Evolutionary conservation across 2,113 vertebrate species (phyloP), one percentile per base, ranked within the genome.

Genomic region (Melospiza melodia): DNA sequence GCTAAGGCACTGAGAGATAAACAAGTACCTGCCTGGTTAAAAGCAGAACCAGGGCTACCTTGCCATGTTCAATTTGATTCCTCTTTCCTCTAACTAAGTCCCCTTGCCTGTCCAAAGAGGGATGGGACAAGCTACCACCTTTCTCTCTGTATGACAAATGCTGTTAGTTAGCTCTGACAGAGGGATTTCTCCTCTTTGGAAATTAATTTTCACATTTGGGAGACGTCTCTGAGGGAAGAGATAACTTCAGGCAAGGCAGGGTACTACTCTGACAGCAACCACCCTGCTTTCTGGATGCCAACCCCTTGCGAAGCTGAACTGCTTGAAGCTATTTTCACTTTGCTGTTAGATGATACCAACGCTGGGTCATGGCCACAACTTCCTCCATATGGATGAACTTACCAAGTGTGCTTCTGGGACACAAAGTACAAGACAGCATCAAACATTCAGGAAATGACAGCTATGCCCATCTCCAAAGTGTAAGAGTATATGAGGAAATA

Each of bases 311-410:
- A 80, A 81, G 87, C 37, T 51, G 9, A 51, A 66, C 33, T 63
- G 43, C 41, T 85, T 59, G 25, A 87, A 95, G 78, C 46, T 96
- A 96, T 97, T 97, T 97, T 93, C 93, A 94, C 88, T 80, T 96
- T 82, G 69, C 84, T 93, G 90, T 95, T 92, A 95, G 72, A 85
- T 91, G 96, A 97, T 75, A 97, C 91, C 63, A 85, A 24, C 0
- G 2, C 73, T 93, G 89, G 87, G 87, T 74, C 52, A 51, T 20
- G 61, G 89, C 68, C 84, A 71, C 1, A 1, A 71, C 91, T 97
- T 97, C 94, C 94, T 96, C 71, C 17, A 6, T 62, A 51, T 93
- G 82, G 96, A 97, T 93, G 93, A 95, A 75, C 73, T 97, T 97
- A 97, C 94, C 89, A 81, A 94, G 73, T 72, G 84, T 58, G 35